phyloP scores from a whole-genome alignment of 2,797 vertebrate species.

The Melanotaenia trifasciata region DNA sequence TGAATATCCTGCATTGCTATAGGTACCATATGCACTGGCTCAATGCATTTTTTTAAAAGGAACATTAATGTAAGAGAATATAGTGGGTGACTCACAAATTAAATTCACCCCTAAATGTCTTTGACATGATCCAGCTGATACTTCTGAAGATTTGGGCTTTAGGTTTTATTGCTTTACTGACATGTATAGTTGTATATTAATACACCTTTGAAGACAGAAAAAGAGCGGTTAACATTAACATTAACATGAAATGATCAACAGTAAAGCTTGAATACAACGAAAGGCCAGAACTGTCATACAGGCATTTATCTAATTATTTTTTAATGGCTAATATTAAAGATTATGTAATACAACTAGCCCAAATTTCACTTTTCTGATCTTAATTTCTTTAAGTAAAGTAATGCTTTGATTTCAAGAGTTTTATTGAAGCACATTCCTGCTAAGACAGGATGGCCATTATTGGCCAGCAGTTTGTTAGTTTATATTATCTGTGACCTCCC shows the following conservation, averaged over 20 bases:
- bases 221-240: not conserved
- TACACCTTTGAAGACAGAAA: not conserved
- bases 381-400: not conserved
- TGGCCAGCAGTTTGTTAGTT: not conserved
- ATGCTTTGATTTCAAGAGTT: not conserved
- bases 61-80: not conserved
- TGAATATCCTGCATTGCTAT: not conserved
- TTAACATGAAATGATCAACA: too few relatives aligned
- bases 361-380: not conserved
- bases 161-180: not conserved
- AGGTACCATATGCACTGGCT: not conserved
- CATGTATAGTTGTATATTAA: not conserved
- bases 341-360: not conserved
- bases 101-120: not conserved
- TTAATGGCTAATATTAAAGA: not conserved
- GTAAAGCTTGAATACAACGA: not conserved
- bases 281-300: not conserved
- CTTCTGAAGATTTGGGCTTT: not conserved
- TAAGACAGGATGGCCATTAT: not conserved
- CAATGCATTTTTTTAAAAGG: too few relatives aligned
- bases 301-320: too few relatives aligned
- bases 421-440: not conserved
- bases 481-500: slow-evolving; percentile 3
- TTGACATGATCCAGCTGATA: slow-evolving; percentile 1
- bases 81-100: too few relatives aligned